Evolutionary conservation across 2,888 invertebrate genomes (phyloP).

Genomic region (Gortyna flavago): DNA sequence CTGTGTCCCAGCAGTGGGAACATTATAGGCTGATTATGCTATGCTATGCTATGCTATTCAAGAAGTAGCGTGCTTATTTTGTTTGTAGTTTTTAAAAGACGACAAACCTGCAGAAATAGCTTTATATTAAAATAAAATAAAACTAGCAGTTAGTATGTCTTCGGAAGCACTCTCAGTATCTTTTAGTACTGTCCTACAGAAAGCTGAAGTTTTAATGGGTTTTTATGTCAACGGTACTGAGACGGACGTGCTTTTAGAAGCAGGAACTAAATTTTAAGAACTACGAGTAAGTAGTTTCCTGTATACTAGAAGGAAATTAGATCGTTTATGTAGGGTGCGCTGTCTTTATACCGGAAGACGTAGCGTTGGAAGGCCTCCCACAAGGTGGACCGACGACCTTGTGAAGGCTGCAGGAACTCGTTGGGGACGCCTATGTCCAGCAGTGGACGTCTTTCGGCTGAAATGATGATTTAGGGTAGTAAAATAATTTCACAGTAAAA

Average conservation of each 20-base stretch:
- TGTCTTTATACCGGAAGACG: too few relatives aligned
- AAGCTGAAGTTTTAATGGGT: conserved; percentile 46
- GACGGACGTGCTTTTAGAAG: conserved; percentile 20
- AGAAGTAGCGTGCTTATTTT: not conserved
- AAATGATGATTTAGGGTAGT: too few relatives aligned
- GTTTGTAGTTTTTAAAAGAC: not conserved
- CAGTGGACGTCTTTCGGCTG: too few relatives aligned
- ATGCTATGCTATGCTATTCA: not conserved
- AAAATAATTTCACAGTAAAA: too few relatives aligned
- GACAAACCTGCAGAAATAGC: not conserved
- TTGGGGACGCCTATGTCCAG: too few relatives aligned
- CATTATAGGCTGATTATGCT: too few relatives aligned
- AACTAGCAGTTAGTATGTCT: not conserved
- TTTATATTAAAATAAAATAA: conserved; percentile 11
- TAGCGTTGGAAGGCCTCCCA: too few relatives aligned
- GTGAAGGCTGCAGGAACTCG: too few relatives aligned
- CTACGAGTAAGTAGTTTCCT: conserved; percentile 4
- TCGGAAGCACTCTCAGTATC: conserved; percentile 22
- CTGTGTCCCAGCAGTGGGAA: too few relatives aligned
- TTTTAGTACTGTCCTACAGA: conserved; percentile 20
- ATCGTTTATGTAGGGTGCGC: not conserved
- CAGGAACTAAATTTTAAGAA: conserved; percentile 19
- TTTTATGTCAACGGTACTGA: conserved; percentile 33
- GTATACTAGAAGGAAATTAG: not conserved
- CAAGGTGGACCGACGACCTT: too few relatives aligned